Evolutionary conservation across 1,140 invertebrate species (phyloP).

Genomic region (Drosophila rufa): DNA sequence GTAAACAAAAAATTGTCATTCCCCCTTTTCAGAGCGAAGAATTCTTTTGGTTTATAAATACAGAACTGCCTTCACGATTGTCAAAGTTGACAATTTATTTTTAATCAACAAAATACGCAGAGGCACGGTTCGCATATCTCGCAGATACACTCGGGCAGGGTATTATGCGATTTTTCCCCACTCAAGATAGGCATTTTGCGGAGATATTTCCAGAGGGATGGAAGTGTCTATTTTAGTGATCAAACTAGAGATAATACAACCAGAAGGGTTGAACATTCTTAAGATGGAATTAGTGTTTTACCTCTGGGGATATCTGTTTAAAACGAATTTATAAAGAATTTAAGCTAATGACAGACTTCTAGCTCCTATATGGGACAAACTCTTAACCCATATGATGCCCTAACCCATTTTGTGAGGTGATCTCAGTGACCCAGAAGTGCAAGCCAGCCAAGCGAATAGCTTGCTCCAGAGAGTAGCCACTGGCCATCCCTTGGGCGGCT

Average conservation of each 20-base stretch:
- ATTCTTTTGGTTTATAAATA: slow-evolving; percentile 74
- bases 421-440: slow-evolving; percentile 39
- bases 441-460: slow-evolving; percentile 28
- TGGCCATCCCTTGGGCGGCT: slow-evolving; percentile 27
- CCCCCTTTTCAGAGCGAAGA: slow-evolving; percentile 23
- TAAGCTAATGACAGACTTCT: too few species aligned
- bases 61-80: slow-evolving; percentile 60
- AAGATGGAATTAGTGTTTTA: not conserved
- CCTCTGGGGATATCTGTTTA: not conserved
- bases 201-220: not conserved
- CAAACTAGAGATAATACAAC: not conserved
- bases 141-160: slow-evolving; percentile 31
- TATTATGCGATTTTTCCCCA: slow-evolving; percentile 21
- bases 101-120: slow-evolving; percentile 67
- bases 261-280: slow-evolving; percentile 8
- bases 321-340: not conserved
- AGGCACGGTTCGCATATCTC: slow-evolving; percentile 33
- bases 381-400: not conserved
- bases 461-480: slow-evolving; percentile 34
- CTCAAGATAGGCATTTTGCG: slow-evolving; percentile 2
- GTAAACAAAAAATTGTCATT: slow-evolving; percentile 52
- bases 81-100: slow-evolving; percentile 82
- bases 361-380: too few species aligned
- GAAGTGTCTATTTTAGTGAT: not conserved
- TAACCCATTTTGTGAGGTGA: slow-evolving; percentile 34